Percentiles rank a stretch among this genome's conserved stretches.
phyloP scores from a whole-genome alignment of 1,140 invertebrate species.

The Akabosia matsudoensis region DNA sequence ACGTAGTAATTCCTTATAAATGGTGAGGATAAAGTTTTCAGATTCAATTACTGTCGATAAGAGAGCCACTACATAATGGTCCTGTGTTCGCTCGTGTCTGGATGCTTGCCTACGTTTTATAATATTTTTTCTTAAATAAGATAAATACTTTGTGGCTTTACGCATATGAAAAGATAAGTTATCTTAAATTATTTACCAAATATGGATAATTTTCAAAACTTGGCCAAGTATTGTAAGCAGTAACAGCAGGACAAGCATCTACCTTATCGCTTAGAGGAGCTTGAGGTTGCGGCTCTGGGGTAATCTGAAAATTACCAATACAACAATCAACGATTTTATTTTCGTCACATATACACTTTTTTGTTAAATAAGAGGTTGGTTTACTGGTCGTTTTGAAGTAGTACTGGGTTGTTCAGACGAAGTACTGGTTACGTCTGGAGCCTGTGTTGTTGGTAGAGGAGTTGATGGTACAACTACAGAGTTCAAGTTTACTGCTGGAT shows the following conservation, averaged over 20 bases:
- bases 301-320: not conserved
- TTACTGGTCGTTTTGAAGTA: no score
- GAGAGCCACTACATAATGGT: slow-evolving; percentile 27
- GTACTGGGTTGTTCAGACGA: no score
- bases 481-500: not conserved
- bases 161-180: not conserved
- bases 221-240: slow-evolving; percentile 33
- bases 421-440: no score
- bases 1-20: no score
- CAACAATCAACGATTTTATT: no score
- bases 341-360: no score
- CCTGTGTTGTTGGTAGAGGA: not conserved
- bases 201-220: slow-evolving; percentile 29
- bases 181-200: slow-evolving; percentile 30
- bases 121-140: not conserved
- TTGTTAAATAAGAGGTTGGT: no score
- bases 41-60: slow-evolving; percentile 24
- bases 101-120: slow-evolving; percentile 24
- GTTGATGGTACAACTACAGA: not conserved
- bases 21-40: not conserved
- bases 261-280: not conserved
- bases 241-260: slow-evolving; percentile 25
- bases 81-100: slow-evolving; percentile 31
- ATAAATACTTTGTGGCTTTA: no score
- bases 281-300: not conserved